Conservation (phyloP, 2,888 invertebrate species). For the Dione vanillae region DNA sequence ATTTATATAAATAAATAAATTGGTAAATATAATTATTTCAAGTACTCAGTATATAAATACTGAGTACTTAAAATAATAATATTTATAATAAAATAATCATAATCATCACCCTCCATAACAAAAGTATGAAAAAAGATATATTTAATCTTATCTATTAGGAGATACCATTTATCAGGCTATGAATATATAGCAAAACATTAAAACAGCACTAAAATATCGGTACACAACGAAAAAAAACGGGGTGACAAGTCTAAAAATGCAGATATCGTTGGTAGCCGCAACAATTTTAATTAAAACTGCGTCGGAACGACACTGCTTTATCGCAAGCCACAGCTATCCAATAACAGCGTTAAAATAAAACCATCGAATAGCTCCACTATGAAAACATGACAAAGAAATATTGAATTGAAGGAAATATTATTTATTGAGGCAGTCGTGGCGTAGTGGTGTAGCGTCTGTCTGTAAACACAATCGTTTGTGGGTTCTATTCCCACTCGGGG, state of each 20-base stretch:
- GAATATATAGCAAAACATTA: background rate
- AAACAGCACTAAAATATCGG: slow-evolving; percentile 26
- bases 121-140: background rate
- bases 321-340: slow-evolving; percentile 30
- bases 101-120: too few relatives aligned
- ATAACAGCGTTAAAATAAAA: slow-evolving; percentile 33
- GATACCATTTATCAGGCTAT: background rate
- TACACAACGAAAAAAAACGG: slow-evolving; percentile 5
- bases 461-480: background rate
- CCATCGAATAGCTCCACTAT: slow-evolving; percentile 26
- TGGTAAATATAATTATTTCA: too few relatives aligned
- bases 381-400: slow-evolving; percentile 23
- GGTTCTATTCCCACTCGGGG: background rate
- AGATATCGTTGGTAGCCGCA: slow-evolving; percentile 33
- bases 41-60: too few relatives aligned
- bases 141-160: background rate
- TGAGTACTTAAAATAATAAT: too few relatives aligned
- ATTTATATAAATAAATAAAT: too few relatives aligned
- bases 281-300: slow-evolving; percentile 44
- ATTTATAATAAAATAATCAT: too few relatives aligned
- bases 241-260: slow-evolving; percentile 29
- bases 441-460: background rate
- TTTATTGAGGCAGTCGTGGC: background rate
- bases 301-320: slow-evolving; percentile 39
- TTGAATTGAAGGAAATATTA: slow-evolving; percentile 7